Conservation (phyloP, 2,888 invertebrate genomes). For the Netelia virgata region DNA sequence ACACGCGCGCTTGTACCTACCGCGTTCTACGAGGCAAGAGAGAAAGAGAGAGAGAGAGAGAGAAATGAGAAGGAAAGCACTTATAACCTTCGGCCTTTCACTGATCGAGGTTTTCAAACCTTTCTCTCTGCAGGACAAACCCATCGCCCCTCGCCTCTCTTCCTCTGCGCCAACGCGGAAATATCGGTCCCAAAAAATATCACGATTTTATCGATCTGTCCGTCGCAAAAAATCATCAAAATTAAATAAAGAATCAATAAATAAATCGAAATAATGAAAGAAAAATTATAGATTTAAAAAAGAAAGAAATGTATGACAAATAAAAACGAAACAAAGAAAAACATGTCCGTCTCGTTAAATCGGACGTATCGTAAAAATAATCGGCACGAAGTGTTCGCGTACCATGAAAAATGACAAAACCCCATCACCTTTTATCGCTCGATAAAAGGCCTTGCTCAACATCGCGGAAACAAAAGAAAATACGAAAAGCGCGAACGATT, state of each 20-base stretch:
- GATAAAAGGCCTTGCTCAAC: not conserved
- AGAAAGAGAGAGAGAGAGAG: constrained; percentile 1
- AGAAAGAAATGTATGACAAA: no score
- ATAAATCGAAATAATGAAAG: no score
- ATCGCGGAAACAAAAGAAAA: no score
- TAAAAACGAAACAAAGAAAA: no score
- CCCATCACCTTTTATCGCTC: not conserved
- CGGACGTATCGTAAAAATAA: not conserved
- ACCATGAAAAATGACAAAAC: not conserved
- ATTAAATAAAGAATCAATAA: no score
- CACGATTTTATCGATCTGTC: no score
- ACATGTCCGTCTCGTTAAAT: no score
- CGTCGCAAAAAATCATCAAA: no score
- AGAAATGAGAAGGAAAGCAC: constrained; percentile 6
- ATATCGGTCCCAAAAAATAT: not conserved
- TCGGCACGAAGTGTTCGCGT: not conserved
- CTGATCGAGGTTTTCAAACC: constrained; percentile 32
- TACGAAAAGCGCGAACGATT: no score
- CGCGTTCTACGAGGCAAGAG: not conserved
- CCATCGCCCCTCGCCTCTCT: not conserved
- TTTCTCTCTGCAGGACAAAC: not conserved
- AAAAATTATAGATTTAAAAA: no score
- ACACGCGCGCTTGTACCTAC: not conserved
- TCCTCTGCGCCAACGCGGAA: not conserved
- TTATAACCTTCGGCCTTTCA: constrained; percentile 48